Evolutionary conservation across 1,140 invertebrate species (phyloP).

Genomic region (Diprion similis): DNA sequence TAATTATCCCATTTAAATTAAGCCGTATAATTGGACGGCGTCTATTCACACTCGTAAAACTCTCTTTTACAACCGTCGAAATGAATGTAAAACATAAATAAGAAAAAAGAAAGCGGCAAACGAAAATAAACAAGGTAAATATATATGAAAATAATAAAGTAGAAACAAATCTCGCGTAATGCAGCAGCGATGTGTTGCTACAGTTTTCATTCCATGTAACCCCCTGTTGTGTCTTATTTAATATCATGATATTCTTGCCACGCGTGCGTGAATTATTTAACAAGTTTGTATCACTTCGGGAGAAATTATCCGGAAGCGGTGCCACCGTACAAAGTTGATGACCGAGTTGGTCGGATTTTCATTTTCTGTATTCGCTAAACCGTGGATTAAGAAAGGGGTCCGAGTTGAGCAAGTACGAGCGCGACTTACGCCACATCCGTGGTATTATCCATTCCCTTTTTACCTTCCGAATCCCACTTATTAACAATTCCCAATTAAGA

Average conservation of each 20-base stretch:
- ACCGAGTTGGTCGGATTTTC: too few species aligned
- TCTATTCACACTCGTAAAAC: conserved; percentile 59
- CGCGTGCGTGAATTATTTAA: too few species aligned
- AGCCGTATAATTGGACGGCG: conserved; percentile 55
- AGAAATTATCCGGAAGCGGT: too few species aligned
- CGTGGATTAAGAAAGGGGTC: conserved; percentile 3
- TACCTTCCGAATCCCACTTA: conserved; percentile 5
- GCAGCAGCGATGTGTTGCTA: background rate
- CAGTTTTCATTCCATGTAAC: conserved; percentile 3
- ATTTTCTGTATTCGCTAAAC: background rate
- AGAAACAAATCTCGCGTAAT: background rate
- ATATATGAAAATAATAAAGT: background rate
- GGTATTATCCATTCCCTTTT: conserved; percentile 5
- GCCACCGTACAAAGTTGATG: too few species aligned
- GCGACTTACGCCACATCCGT: too few species aligned
- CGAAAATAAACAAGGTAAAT: conserved; percentile 8
- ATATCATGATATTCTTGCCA: too few species aligned
- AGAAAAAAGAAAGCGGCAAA: background rate
- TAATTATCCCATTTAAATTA: conserved; percentile 61
- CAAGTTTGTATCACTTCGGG: too few species aligned
- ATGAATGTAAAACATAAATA: background rate
- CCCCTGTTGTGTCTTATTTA: too few species aligned
- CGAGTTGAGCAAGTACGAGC: background rate
- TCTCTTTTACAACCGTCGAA: conserved; percentile 45
- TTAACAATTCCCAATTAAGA: conserved; percentile 5